These are phyloP conservation scores for Ametastegia equiseti DNA, from an alignment of 2,888 invertebrate species.

Conservation along the genomic window DNA sequence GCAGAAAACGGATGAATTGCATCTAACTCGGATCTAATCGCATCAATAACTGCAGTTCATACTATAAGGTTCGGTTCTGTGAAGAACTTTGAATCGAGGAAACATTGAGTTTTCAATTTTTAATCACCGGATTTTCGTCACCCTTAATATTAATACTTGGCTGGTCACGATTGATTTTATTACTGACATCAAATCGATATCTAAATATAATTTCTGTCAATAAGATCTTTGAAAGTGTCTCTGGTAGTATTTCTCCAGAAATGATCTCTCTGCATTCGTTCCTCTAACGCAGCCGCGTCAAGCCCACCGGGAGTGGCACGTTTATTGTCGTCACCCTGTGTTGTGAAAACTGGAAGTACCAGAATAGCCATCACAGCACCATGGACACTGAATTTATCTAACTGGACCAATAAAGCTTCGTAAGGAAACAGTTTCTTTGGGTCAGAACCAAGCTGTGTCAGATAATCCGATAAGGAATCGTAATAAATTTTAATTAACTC, in stretches of 20 bases:
- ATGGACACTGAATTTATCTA: conserved; percentile 62
- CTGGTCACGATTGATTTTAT: background rate
- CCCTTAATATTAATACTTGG: too few species aligned
- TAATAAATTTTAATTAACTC: conserved; percentile 66
- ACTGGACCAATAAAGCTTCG: conserved; percentile 60
- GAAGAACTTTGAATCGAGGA: too few species aligned
- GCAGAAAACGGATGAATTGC: too few species aligned
- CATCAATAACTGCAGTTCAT: too few species aligned
- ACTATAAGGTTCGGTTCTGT: too few species aligned
- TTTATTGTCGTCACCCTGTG: conserved; percentile 57
- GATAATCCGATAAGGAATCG: conserved; percentile 60
- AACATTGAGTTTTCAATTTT: too few species aligned
- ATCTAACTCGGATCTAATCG: too few species aligned
- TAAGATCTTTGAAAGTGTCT: conserved; percentile 56
- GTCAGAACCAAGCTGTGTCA: conserved; percentile 61
- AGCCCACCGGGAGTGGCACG: conserved; percentile 51
- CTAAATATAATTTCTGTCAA: conserved; percentile 58
- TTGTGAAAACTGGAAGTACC: conserved; percentile 61
- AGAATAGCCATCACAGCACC: conserved; percentile 62
- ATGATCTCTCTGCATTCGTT: conserved; percentile 55
- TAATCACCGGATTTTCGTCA: too few species aligned
- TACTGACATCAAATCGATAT: conserved; percentile 58
- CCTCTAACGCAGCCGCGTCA: conserved; percentile 42
- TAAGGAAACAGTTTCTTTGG: conserved; percentile 64
- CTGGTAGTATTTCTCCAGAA: conserved; percentile 54